phyloP scores from a whole-genome alignment of 2,888 invertebrate genomes.

The Catocala nupta region DNA sequence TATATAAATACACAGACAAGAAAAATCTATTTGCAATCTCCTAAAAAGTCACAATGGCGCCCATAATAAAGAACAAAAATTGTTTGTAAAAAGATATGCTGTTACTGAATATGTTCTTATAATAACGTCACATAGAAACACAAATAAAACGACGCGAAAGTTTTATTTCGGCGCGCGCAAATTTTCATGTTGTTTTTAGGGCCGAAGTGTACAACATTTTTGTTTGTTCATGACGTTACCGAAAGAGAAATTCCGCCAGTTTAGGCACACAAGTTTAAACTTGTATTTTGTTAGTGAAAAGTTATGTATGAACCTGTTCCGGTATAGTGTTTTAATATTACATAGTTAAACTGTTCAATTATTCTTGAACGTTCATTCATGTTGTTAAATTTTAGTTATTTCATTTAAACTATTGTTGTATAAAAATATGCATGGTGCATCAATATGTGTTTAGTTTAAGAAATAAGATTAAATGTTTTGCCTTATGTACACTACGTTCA shows the following conservation, averaged over 20 bases:
- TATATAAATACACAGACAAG: too few species aligned
- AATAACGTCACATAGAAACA: slow-evolving; percentile 39
- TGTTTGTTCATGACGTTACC: slow-evolving; percentile 60
- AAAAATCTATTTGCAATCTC: too few species aligned
- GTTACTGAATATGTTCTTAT: slow-evolving; percentile 14
- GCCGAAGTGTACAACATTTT: slow-evolving; percentile 57
- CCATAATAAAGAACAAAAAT: too few species aligned
- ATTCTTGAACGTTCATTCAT: too few species aligned
- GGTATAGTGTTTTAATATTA: slow-evolving; percentile 19
- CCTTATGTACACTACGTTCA: too few species aligned
- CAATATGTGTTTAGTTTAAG: too few species aligned
- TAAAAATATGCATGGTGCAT: too few species aligned
- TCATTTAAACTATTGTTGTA: too few species aligned
- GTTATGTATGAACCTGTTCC: slow-evolving; percentile 20
- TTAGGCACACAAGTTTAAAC: slow-evolving; percentile 51
- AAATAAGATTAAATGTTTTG: too few species aligned
- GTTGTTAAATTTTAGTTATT: too few species aligned
- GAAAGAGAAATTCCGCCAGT: slow-evolving; percentile 49
- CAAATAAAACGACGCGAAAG: slow-evolving; percentile 46
- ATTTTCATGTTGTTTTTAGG: slow-evolving; percentile 62
- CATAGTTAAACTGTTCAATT: background rate
- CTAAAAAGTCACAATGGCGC: too few species aligned
- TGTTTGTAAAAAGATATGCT: too few species aligned
- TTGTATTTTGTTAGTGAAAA: slow-evolving; percentile 43
- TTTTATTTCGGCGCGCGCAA: slow-evolving; percentile 52